Percentiles rank a stretch among this genome's conserved stretches.
phyloP scores from a whole-genome alignment of 2,797 vertebrate genomes.

The Nannoperca australis region DNA sequence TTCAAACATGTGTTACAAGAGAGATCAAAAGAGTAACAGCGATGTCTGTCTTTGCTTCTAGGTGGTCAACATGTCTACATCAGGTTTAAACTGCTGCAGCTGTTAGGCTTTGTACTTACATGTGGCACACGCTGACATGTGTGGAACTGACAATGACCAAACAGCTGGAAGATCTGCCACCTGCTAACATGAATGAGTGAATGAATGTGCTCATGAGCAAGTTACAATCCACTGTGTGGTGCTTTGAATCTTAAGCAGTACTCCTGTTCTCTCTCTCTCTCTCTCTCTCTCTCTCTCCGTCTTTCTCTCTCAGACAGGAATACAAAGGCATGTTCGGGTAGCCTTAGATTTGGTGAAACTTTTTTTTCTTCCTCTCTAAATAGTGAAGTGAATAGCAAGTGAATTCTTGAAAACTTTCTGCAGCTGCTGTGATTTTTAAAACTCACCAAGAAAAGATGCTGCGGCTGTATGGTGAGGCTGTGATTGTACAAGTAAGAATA shows the following conservation, averaged over 20 bases:
- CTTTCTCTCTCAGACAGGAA: conserved; percentile 3
- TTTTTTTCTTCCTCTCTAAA: background rate
- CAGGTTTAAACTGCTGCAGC: conserved; percentile 6
- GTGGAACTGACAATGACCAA: conserved; percentile 10
- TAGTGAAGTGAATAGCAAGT: background rate
- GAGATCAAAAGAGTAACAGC: background rate
- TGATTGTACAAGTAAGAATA: background rate
- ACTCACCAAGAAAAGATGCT: background rate
- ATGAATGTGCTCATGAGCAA: conserved; percentile 13
- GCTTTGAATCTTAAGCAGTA: conserved; percentile 30
- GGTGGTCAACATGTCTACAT: background rate
- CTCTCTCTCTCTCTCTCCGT: background rate
- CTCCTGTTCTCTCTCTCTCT: background rate
- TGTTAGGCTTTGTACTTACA: background rate
- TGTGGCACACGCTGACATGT: background rate
- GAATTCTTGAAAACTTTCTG: conserved; percentile 12
- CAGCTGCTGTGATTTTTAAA: conserved; percentile 14
- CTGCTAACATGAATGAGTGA: conserved; percentile 13
- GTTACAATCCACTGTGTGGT: conserved; percentile 10
- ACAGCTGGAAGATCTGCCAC: conserved; percentile 31
- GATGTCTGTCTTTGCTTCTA: background rate
- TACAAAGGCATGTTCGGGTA: conserved; percentile 4
- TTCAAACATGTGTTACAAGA: too few species aligned
- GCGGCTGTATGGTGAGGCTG: background rate
- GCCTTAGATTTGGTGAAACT: conserved; percentile 5